These are phyloP conservation scores for Trialeurodes vaporariorum DNA, from an alignment of 1,140 invertebrate genomes.

Conservation along the genomic window DNA sequence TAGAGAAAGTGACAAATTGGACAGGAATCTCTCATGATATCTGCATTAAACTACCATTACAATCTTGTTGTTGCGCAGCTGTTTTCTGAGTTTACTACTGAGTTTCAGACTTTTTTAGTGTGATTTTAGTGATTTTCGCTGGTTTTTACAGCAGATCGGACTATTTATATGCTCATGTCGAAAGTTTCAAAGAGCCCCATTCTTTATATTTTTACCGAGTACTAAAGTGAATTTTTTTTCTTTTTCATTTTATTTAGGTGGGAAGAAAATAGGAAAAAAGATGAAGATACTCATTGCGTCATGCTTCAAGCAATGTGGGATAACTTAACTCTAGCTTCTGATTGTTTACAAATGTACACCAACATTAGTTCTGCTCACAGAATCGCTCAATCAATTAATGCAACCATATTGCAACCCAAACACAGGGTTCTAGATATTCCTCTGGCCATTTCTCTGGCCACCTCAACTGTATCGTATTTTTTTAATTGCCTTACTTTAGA, in stretches of 20 bases:
- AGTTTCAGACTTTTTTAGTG: no score
- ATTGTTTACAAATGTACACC: conserved; percentile 7
- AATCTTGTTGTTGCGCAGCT: no score
- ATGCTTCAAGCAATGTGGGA: conserved; percentile 17
- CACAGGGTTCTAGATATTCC: conserved; percentile 26
- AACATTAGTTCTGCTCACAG: conserved; percentile 13
- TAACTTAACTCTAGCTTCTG: conserved; percentile 16
- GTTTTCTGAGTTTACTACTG: no score
- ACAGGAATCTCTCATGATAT: no score
- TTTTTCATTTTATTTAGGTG: conserved; percentile 23
- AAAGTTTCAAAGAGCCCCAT: no score
- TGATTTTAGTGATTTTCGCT: no score
- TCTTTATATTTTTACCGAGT: no score
- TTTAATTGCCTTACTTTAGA: conserved; percentile 52
- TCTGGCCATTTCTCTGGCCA: conserved; percentile 47
- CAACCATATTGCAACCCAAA: conserved; percentile 10
- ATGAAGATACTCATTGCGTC: conserved; percentile 8
- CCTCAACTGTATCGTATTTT: conserved; percentile 59
- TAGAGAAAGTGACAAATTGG: no score
- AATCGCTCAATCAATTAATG: conserved; percentile 15
- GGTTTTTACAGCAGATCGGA: no score
- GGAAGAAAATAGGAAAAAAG: conserved; percentile 20
- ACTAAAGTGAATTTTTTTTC: no score
- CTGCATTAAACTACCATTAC: no score
- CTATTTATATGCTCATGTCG: no score